Conservation (phyloP, 2,113 vertebrate genomes). For the Orycteropus afer region DNA sequence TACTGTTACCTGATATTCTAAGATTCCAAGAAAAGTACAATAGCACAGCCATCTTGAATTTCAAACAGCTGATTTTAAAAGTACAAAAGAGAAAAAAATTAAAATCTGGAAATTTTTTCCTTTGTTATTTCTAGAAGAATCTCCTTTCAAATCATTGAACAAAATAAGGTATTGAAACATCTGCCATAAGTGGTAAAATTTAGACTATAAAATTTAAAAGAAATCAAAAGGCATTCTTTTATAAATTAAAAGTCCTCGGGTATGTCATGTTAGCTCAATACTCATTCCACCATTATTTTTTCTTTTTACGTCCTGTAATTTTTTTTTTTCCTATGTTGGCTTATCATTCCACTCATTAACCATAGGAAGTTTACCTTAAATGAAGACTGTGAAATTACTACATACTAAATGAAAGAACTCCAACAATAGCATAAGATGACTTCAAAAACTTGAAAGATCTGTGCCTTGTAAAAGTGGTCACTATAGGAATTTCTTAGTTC, state of each 20-base stretch:
- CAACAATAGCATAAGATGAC: background rate
- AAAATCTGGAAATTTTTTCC: background rate
- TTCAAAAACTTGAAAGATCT: background rate
- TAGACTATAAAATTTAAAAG: too few relatives aligned
- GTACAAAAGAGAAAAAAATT: background rate
- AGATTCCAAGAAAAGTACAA: background rate
- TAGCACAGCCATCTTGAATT: rapidly evolving
- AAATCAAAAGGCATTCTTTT: background rate
- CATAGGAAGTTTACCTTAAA: background rate
- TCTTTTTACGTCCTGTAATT: background rate
- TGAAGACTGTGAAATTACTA: background rate
- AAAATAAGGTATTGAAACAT: rapidly evolving
- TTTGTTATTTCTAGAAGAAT: background rate
- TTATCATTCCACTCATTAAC: too few relatives aligned
- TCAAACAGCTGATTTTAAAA: background rate
- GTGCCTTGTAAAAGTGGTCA: too few relatives aligned
- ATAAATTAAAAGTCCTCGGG: rapidly evolving
- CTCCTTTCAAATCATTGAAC: background rate
- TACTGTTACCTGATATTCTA: too few relatives aligned
- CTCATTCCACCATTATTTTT: background rate
- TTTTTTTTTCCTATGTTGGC: background rate
- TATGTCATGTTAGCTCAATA: rapidly evolving
- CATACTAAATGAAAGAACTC: rapidly evolving
- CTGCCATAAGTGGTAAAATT: rapidly evolving
- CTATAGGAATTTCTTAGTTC: background rate